phyloP scores from a whole-genome alignment of 2,113 vertebrate species.

The Microtus richardsoni region DNA sequence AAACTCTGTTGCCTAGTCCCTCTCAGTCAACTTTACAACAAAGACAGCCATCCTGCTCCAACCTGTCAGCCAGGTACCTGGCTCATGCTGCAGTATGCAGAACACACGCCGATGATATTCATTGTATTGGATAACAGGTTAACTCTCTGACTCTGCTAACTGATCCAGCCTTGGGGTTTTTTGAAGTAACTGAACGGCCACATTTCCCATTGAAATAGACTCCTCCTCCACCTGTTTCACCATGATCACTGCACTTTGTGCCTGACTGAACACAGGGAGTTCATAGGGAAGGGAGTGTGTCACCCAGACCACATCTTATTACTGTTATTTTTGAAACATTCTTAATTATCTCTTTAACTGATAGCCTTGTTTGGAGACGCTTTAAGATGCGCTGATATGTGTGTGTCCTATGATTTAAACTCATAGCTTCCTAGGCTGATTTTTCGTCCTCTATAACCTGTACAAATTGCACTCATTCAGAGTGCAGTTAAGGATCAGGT shows the following conservation, averaged over 20 bases:
- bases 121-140: no score
- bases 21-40: not conserved
- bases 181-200: not conserved
- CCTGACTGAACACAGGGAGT: not conserved
- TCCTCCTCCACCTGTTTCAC: not conserved
- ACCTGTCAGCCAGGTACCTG: not conserved
- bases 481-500: not conserved
- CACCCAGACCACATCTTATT: no score
- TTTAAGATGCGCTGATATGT: not conserved
- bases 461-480: rapidly evolving
- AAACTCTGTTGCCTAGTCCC: not conserved
- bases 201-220: not conserved
- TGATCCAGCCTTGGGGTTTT: not conserved
- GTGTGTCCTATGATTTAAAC: not conserved
- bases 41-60: not conserved
- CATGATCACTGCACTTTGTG: not conserved
- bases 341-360: no score
- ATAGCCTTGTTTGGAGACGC: not conserved
- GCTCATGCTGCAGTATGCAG: not conserved
- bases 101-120: no score
- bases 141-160: rapidly evolving
- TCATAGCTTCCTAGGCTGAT: not conserved
- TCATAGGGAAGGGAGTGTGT: not conserved
- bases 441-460: not conserved
- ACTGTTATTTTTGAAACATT: not conserved